These are phyloP conservation scores for Idris sp. DNA, from an alignment of 1,140 invertebrate genomes.

Conservation along the genomic window DNA sequence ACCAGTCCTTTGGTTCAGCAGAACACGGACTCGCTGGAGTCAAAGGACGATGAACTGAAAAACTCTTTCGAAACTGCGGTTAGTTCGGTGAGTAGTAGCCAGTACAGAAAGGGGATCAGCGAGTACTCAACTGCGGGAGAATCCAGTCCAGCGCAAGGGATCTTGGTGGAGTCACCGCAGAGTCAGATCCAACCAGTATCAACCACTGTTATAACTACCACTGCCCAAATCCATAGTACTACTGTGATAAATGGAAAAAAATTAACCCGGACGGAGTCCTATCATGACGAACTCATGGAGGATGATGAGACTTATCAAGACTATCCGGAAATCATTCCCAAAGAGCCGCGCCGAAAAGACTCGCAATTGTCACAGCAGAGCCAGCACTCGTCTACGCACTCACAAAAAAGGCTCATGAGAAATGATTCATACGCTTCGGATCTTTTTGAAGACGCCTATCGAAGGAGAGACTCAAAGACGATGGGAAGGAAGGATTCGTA, in stretches of 20 bases:
- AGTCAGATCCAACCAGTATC: constrained; percentile 37
- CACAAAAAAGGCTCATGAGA: constrained; percentile 71
- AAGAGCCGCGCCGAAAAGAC: constrained; percentile 71
- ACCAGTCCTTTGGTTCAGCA: constrained; percentile 75
- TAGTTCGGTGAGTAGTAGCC: constrained; percentile 78
- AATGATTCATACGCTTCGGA: constrained; percentile 73
- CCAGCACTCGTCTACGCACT: constrained; percentile 60
- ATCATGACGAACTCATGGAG: constrained; percentile 68
- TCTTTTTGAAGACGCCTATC: constrained; percentile 67
- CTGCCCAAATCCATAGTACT: constrained; percentile 70
- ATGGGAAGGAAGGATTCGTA: constrained; percentile 68
- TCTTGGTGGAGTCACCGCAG: constrained; percentile 67
- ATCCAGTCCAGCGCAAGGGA: constrained; percentile 62
- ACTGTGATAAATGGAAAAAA: constrained; percentile 68
- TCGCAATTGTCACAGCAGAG: constrained; percentile 72
- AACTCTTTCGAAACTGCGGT: constrained; percentile 81
- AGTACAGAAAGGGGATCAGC: constrained; percentile 68
- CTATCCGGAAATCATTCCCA: constrained; percentile 68
- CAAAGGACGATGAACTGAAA: constrained; percentile 79
- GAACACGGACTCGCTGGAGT: constrained; percentile 80
- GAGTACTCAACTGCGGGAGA: constrained; percentile 75
- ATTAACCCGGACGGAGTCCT: constrained; percentile 70
- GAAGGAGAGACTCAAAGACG: constrained; percentile 63
- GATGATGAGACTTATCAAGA: constrained; percentile 68
- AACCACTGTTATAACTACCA: constrained; percentile 67